Percentiles rank a stretch among this genome's conserved stretches.
These are phyloP conservation scores for Lichenostomus cassidix DNA, from an alignment of 2,113 vertebrate genomes.

Conservation along the genomic window DNA sequence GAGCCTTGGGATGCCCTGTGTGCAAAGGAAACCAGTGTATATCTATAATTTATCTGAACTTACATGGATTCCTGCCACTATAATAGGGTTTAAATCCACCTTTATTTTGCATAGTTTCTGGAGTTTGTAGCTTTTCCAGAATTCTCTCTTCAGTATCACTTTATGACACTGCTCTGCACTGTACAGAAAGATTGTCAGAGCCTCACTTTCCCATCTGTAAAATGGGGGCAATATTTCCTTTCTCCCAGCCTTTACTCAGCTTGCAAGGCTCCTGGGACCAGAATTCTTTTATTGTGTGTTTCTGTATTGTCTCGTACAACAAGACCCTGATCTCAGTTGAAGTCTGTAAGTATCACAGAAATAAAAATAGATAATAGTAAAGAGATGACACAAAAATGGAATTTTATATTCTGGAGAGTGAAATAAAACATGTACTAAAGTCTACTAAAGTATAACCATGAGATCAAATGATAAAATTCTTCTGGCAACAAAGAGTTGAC, in stretches of 20 bases:
- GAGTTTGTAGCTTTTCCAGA: not conserved
- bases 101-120: not conserved
- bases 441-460: conserved; percentile 14
- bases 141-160: not conserved
- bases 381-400: conserved; percentile 42
- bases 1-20: not conserved
- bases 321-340: not conserved
- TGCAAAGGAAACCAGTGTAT: not conserved
- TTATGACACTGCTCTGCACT: not conserved
- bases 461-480: conserved; percentile 28
- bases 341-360: conserved; percentile 31
- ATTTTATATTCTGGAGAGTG: conserved; percentile 31
- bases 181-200: not conserved
- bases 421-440: conserved; percentile 19
- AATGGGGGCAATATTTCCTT: conserved; percentile 3
- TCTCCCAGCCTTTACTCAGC: not conserved
- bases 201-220: not conserved
- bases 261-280: not conserved
- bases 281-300: not conserved
- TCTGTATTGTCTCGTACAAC: not conserved
- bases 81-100: not conserved
- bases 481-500: conserved; percentile 32
- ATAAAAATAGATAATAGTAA: conserved; percentile 51
- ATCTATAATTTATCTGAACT: not conserved
- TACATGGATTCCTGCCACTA: not conserved